Conservation (phyloP, 2,797 vertebrate species). For the Sebastes nivosus region DNA sequence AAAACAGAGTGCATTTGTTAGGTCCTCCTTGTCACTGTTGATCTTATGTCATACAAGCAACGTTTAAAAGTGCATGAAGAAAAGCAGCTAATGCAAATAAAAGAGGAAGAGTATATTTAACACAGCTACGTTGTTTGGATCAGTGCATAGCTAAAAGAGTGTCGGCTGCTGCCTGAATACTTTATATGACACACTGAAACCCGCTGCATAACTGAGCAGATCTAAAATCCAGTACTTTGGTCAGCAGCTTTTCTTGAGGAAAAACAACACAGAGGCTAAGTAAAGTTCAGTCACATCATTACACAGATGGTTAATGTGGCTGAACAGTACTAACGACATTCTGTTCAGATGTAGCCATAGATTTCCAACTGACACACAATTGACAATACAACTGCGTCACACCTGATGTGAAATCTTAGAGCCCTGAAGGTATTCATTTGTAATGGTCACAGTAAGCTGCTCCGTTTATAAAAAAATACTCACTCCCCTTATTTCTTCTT, state of each 20-base stretch:
- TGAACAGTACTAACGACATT: neutral
- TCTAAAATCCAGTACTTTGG: conserved; percentile 27
- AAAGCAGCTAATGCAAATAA: conserved; percentile 39
- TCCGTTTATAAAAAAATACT: neutral
- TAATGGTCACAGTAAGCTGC: neutral
- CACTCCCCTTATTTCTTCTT: neutral
- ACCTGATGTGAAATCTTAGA: neutral
- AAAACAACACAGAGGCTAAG: conserved; percentile 22
- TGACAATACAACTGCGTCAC: neutral
- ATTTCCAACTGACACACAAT: neutral
- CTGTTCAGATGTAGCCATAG: neutral
- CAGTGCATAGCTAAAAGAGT: neutral
- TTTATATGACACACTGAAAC: conserved; percentile 21
- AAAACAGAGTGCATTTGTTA: conserved; percentile 11
- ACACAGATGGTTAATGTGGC: neutral
- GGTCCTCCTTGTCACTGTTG: neutral
- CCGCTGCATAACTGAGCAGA: conserved; percentile 30
- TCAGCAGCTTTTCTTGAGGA: conserved; percentile 26
- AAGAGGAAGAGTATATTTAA: conserved; percentile 29
- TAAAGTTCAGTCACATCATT: conserved; percentile 38
- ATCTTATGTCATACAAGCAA: conserved; percentile 1
- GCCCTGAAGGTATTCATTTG: neutral
- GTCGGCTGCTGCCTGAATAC: conserved; percentile 11
- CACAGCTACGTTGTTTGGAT: neutral
- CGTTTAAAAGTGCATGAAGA: conserved; percentile 17